Base-by-base conservation (phyloP, 1,140 invertebrate genomes). In the Protaetia brevitarsis region DNA sequence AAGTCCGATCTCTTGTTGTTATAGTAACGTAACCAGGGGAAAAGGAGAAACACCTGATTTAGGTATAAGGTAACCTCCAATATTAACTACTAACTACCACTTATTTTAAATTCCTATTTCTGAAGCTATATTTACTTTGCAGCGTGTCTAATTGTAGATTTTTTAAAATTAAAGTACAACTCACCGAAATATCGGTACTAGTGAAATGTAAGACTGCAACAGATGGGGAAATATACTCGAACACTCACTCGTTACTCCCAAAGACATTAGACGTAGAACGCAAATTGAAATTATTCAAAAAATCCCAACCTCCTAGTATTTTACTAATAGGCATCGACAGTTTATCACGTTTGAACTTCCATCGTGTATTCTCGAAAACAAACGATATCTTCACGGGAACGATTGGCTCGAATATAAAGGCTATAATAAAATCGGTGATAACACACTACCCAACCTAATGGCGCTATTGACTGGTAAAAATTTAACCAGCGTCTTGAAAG, bases 371-470 rank as follows among this genome's bases (percentile, higher is more conserved):
- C 86, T 89, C 90, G 5, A 82, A 83, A 69, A 93, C 91, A 79
- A 83, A 2, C 75, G 80, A 31, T 89, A 87, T 74, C 77, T 94
- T 7, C 81, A 82, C 37, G 79, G 45, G 1, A 63, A 67, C 28
- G 60, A 66, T 27, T 87, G 84, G 75, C 68, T 85, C 3, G 77
- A 79, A 19, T 73, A 87, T 8, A 74, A 79, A 26, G 86, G 86
- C 0, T 88, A 86, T 72, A 70, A 84, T 59, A 88, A 88, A 76
- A 82, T 86, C 70, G 90, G 85, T 1, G 89, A 90, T 69, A 92
- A 92, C 67, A 92, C 89, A 1, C 91, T 89, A 73, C 89, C 90
- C 0, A 93, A 93, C 76, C 72, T 93, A n/a, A 88, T 93, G 82
- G 87, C 90, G 0, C 75, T 89, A 3, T 77, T 92, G 19, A 88